Evolutionary conservation across 2,888 invertebrate genomes (phyloP).

Genomic region (Caenorhabditis sp.): DNA sequence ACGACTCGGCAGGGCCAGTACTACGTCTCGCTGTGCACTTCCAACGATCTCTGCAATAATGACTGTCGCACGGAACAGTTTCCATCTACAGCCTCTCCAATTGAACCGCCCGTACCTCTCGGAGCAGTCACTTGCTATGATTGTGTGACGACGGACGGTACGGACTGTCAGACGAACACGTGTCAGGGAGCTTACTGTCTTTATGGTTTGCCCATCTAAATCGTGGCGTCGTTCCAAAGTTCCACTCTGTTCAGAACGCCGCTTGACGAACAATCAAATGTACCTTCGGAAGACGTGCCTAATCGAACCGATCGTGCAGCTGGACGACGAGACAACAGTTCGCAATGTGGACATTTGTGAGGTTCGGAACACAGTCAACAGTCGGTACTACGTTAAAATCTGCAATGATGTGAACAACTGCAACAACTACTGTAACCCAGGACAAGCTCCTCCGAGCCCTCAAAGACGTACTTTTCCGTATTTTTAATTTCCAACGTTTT

Average conservation of each 20-base stretch:
- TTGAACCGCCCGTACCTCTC: constrained; percentile 21
- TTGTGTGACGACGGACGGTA: constrained; percentile 57
- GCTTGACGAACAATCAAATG: constrained; percentile 53
- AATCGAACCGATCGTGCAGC: constrained; percentile 28
- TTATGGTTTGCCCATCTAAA: constrained; percentile 44
- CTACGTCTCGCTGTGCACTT: constrained; percentile 54
- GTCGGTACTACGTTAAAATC: constrained; percentile 61
- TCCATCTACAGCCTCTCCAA: constrained; percentile 21
- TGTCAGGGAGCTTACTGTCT: constrained; percentile 61
- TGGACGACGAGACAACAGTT: constrained; percentile 59
- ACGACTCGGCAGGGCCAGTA: constrained; percentile 47
- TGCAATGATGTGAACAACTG: constrained; percentile 57
- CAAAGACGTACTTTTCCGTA: no score
- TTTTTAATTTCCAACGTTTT: no score
- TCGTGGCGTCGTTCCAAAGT: not conserved
- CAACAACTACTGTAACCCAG: constrained; percentile 61
- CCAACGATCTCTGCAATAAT: constrained; percentile 57
- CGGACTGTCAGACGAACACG: constrained; percentile 54
- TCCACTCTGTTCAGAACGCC: constrained; percentile 35
- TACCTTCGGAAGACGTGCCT: constrained; percentile 54
- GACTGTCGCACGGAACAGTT: constrained; percentile 43
- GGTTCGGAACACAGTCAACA: constrained; percentile 54
- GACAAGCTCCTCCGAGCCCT: constrained; percentile 50
- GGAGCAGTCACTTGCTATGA: constrained; percentile 58
- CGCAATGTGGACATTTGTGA: constrained; percentile 58